Conservation (phyloP, 1,140 invertebrate genomes). For the Eciton burchellii region DNA sequence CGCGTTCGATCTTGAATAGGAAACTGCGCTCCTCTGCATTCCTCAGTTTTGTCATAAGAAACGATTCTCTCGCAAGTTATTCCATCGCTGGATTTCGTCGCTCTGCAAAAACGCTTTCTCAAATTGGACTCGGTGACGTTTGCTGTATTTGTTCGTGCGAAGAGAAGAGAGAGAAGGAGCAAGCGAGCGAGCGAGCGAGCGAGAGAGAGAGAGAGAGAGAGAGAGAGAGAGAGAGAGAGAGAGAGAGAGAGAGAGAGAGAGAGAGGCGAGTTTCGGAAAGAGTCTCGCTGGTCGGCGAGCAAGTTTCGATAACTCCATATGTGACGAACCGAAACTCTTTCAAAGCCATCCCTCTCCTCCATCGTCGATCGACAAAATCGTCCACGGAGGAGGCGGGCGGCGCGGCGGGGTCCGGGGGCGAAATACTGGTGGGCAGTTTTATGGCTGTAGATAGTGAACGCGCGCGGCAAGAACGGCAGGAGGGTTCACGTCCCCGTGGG, state of each 20-base stretch:
- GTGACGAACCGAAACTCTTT: not conserved
- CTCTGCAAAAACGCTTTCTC: not conserved
- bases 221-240: not conserved
- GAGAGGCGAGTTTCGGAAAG: not conserved
- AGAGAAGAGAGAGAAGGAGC: not conserved
- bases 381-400: not conserved
- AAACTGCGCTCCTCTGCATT: too few relatives aligned
- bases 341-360: not conserved
- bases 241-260: not conserved
- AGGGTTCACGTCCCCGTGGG: slow-evolving; percentile 54
- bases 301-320: not conserved
- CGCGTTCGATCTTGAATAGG: too few relatives aligned
- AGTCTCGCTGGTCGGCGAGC: not conserved
- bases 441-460: slow-evolving; percentile 45
- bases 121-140: not conserved
- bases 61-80: not conserved
- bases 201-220: not conserved
- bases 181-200: too few relatives aligned
- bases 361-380: not conserved
- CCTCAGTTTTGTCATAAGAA: not conserved
- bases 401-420: not conserved
- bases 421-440: slow-evolving; percentile 51
- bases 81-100: not conserved
- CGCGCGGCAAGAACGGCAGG: not conserved
- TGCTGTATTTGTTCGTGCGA: not conserved